A percentile compares a stretch with the other conserved stretches of the same genome.
Conservation (phyloP, 1,140 invertebrate species). For the Lysiphlebus fabarum region DNA sequence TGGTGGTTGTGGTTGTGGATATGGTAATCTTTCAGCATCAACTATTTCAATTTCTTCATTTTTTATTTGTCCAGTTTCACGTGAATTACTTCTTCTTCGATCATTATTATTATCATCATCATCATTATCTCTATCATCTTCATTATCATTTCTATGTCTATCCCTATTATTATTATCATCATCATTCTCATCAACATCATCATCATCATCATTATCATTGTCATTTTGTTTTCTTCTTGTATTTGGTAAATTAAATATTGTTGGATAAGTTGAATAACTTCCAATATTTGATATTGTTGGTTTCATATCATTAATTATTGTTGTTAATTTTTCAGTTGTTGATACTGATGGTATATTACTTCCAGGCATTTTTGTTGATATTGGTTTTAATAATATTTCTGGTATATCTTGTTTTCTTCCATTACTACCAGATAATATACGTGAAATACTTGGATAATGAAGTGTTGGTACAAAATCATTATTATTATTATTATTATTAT, state of each 20-base stretch:
- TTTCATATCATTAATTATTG: slow-evolving; percentile 25
- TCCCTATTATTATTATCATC: slow-evolving; percentile 29
- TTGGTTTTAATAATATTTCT: slow-evolving; percentile 66
- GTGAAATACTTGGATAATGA: slow-evolving; percentile 69
- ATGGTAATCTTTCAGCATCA: slow-evolving; percentile 43
- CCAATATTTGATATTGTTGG: slow-evolving; percentile 22
- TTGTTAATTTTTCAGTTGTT: slow-evolving; percentile 36
- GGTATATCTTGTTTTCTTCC: slow-evolving; percentile 76
- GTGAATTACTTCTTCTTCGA: no score
- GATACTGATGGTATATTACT: slow-evolving; percentile 32
- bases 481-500: slow-evolving; percentile 52
- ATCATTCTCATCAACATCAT: slow-evolving; percentile 20
- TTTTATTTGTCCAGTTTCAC: slow-evolving; percentile 24
- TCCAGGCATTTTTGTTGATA: slow-evolving; percentile 60
- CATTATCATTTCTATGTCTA: slow-evolving; percentile 26
- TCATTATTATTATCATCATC: slow-evolving; percentile 20
- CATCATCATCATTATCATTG: slow-evolving; percentile 26
- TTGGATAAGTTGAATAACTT: slow-evolving; percentile 40
- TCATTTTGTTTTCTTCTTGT: slow-evolving; percentile 39
- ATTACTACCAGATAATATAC: slow-evolving; percentile 77
- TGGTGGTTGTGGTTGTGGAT: slow-evolving; percentile 47
- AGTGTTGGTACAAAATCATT: slow-evolving; percentile 64
- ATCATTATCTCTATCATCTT: slow-evolving; percentile 29
- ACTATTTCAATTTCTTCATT: slow-evolving; percentile 46
- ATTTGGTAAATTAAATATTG: slow-evolving; percentile 49